Conservation (phyloP, 2,797 vertebrate species). For the Serranus cabrilla region DNA sequence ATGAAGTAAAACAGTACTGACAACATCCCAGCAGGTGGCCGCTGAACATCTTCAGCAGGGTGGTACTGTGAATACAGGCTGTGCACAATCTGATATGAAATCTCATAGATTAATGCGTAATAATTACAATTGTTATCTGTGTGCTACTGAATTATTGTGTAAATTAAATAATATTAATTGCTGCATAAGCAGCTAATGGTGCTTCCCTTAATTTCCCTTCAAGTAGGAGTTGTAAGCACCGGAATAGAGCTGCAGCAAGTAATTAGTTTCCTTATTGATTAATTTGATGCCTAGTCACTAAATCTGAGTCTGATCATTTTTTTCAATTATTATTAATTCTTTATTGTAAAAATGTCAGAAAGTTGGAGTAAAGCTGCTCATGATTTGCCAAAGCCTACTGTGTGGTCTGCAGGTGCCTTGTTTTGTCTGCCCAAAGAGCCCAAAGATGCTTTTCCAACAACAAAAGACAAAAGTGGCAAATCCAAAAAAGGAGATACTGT, state of each 20-base stretch:
- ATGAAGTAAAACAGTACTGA: slow-evolving; percentile 16
- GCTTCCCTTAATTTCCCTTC: not conserved
- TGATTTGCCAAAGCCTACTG: not conserved
- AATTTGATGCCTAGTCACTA: not conserved
- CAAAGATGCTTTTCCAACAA: not conserved
- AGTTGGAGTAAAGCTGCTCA: not conserved
- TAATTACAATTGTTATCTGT: not conserved
- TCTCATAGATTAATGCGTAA: not conserved
- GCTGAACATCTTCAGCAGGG: not conserved
- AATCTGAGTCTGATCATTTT: not conserved
- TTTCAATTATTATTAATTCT: no score
- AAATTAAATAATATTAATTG: not conserved
- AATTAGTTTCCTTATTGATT: not conserved
- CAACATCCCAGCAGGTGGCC: slow-evolving; percentile 25
- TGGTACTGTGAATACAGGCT: slow-evolving; percentile 16
- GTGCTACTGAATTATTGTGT: not conserved
- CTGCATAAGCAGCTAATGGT: not conserved
- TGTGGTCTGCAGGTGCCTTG: not conserved
- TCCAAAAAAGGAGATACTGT: no score
- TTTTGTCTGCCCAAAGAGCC: not conserved
- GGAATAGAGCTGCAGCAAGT: not conserved
- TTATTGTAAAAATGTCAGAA: not conserved
- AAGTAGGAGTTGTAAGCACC: not conserved
- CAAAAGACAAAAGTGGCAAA: not conserved
- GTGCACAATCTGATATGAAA: not conserved